Evolutionary conservation across 2,113 vertebrate species (phyloP).

Genomic region (Tyto alba): DNA sequence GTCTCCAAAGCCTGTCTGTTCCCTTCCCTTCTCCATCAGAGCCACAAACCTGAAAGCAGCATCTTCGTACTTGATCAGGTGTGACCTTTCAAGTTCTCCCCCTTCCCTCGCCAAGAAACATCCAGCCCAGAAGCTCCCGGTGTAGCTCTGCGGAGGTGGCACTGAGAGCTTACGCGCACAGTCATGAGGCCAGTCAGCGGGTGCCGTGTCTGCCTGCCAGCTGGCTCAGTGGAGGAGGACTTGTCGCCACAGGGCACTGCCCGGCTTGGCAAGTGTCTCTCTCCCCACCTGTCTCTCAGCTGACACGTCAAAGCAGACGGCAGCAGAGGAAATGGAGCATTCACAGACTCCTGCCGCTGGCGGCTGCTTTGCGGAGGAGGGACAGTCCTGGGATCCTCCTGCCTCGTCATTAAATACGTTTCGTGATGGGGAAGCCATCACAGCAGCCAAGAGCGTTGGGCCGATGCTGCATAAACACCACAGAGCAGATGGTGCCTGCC

Average conservation of each 20-base stretch:
- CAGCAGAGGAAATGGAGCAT: not conserved
- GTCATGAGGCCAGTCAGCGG: accelerated
- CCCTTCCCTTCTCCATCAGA: not conserved
- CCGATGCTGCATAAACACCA: not conserved
- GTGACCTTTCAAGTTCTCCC: not conserved
- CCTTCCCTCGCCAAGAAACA: not conserved
- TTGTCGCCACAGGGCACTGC: not conserved
- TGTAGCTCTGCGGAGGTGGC: not conserved
- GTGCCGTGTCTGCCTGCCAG: not conserved
- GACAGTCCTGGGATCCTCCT: not conserved
- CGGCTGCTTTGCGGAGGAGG: not conserved
- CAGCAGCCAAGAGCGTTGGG: not conserved
- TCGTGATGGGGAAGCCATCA: not conserved
- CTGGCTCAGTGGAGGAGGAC: accelerated
- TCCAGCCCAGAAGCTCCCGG: not conserved
- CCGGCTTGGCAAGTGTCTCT: not conserved
- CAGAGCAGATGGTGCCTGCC: not conserved
- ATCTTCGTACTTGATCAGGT: not conserved
- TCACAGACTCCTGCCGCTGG: not conserved
- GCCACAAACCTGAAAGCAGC: not conserved
- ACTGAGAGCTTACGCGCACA: not conserved
- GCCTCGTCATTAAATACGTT: not conserved
- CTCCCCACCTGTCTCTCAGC: not conserved
- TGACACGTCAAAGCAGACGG: not conserved
- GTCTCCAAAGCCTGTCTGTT: not conserved